Conservation (phyloP, 2,113 vertebrate genomes). For the Nibea albiflora region DNA sequence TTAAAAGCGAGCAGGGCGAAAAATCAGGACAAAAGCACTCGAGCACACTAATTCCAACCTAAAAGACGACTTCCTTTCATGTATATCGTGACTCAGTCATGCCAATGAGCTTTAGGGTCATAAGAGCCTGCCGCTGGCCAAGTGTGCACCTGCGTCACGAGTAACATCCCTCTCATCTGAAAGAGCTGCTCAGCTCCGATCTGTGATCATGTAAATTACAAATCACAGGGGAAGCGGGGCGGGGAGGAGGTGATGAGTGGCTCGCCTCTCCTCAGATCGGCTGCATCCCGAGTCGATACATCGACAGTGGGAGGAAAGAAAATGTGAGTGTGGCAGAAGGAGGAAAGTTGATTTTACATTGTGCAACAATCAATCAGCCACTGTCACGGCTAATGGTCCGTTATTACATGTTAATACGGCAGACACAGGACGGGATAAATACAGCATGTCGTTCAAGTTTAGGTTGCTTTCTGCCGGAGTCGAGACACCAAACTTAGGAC, state of each 20-base stretch:
- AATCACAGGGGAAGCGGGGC: neutral
- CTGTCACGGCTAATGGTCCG: slow-evolving; percentile 41
- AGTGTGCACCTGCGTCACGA: slow-evolving; percentile 33
- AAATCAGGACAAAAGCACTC: neutral
- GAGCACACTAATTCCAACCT: neutral
- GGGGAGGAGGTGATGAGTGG: neutral
- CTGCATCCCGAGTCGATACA: neutral
- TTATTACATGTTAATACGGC: slow-evolving; percentile 46
- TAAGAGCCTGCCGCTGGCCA: neutral
- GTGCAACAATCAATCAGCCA: slow-evolving; percentile 15
- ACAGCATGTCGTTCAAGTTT: neutral
- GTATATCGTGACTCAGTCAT: neutral
- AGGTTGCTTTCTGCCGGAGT: neutral
- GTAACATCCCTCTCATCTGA: slow-evolving; percentile 15
- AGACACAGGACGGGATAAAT: neutral
- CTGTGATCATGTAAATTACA: slow-evolving; percentile 39
- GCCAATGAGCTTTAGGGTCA: neutral
- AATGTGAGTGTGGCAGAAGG: neutral
- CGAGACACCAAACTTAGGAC: neutral
- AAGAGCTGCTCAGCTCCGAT: slow-evolving; percentile 25
- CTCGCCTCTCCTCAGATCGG: neutral
- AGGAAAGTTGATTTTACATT: slow-evolving; percentile 1
- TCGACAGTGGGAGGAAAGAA: too few relatives aligned
- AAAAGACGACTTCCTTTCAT: neutral
- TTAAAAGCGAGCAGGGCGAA: neutral